Evolutionary conservation across 1,140 invertebrate species (phyloP), one percentile per base, ranked within the genome.

Genomic region (Caenorhabditis tropicalis): DNA sequence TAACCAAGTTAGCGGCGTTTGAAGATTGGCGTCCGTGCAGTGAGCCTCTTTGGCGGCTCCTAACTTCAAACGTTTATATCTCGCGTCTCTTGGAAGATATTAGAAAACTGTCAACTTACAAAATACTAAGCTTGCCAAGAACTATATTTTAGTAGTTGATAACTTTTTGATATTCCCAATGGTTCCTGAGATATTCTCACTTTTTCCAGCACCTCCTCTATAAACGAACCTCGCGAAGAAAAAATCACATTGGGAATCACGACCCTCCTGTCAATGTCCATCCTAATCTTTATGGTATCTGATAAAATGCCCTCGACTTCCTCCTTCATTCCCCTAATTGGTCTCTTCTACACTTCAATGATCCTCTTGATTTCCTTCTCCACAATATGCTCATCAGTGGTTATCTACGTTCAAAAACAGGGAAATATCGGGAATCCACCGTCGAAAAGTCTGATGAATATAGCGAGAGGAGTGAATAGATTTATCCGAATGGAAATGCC

Each of bases 401-500:
- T 87, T 0, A 87, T 87, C 33, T 85, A 83, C 24, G 53, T 53
- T 27, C 49, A 53, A n/a, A 60, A 79, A 24, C 81, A 43, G 53
- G 85, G 80, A 27, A 86, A 51, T 65, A 9, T 81, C 48, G 85
- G 70, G 16, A 84, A 84, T 24, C 82, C 70, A 27, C 82, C 85
- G 27, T 51, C 82, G 29, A 79, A 82, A 48, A 53, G 36, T 24
- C 33, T 79, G 51, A 86, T 85, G 70, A 53, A 65, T 49, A 80
- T 85, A 0, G 85, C 82, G 9, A 56, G 82, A 29, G 82, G 56
- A 9, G 53, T 86, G 19, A 65, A 65, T 56, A 46, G 53, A 48
- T 39, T 89, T 6, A 79, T 89, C 31, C 46, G 83, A 58, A 84
- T 89, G 79, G 87, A 89, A 70, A 90, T 90, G 89, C 89, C 89